Evolutionary conservation across 2,113 vertebrate species (phyloP), one percentile per base, ranked within the genome.

Genomic region (Agapornis roseicollis): DNA sequence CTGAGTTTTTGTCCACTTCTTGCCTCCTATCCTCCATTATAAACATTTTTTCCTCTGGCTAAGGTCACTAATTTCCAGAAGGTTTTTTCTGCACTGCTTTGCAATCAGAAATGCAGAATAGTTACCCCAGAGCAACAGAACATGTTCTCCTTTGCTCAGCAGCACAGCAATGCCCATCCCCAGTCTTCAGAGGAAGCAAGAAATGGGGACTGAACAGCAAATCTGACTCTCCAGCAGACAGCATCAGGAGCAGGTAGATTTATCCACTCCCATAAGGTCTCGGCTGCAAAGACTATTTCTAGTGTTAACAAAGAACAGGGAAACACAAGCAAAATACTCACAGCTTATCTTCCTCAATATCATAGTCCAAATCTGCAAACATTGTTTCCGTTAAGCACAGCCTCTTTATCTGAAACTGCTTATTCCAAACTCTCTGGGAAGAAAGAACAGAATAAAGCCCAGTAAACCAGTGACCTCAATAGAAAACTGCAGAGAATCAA

Each of bases 331-430:
- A 1, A 91, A 82, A 70, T 23, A 98, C 99, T 99, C 96, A 99
- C 99, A 99, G 98, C 84, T 99, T 99, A 97, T 99, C 99, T 92
- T 99, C 99, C 81, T 99, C 99, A 92, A 99, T 96, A 82, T 99
- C 99, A 95, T 99, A 99, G 80, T 99, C 99, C 98, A 99, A 98
- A 96, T 99, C 99, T 77, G 99, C 97, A 97, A 99, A 99, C 99
- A 99, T 99, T 90, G 86, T 94, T 85, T 71, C 72, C 14, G 80
- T 49, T 85, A 74, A 89, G 25, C 6, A n/a, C 61, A 42, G 17
- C 39, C 80, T 9, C 77, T 78, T 50, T 64, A 18, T n/a, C 18
- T 10, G 22, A 66, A 41, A 55, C 25, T 58, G 31, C 69, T 63
- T 66, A 85, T 47, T 91, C 85, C 47, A 69, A 76, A 89, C 49